Evolutionary conservation across 2,888 invertebrate genomes (phyloP).

Genomic region (Rotaria socialis): DNA sequence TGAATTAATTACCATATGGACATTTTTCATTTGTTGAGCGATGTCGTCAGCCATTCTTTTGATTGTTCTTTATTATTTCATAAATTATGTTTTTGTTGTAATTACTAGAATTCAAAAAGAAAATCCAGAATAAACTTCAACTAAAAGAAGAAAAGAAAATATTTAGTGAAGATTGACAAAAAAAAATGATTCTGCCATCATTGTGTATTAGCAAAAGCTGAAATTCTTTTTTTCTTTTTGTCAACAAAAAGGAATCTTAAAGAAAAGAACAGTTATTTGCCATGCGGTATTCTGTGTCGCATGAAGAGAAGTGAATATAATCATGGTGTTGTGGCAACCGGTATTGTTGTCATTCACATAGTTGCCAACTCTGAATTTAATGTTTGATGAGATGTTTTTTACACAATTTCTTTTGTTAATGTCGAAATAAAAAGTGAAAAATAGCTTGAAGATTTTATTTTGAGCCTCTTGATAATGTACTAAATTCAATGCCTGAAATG

Average conservation of each 20-base stretch:
- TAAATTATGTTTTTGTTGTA: neutral
- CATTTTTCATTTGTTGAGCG: neutral
- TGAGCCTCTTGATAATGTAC: too few species aligned
- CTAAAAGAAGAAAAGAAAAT: neutral
- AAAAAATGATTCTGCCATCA: neutral
- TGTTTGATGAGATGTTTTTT: neutral
- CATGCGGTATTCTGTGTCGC: neutral
- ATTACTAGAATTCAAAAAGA: neutral
- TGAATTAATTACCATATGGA: neutral
- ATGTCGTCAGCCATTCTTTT: neutral
- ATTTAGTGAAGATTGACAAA: neutral
- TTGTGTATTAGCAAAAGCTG: too few species aligned
- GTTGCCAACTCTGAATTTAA: neutral
- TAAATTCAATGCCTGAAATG: too few species aligned
- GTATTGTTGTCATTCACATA: neutral
- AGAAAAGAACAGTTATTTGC: neutral
- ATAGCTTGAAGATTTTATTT: neutral
- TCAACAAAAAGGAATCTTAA: too few species aligned
- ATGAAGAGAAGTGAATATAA: neutral
- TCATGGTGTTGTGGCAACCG: neutral
- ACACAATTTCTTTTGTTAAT: neutral
- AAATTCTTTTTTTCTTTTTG: neutral
- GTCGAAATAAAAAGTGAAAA: neutral
- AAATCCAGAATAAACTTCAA: neutral
- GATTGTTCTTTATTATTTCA: neutral